phyloP scores from a whole-genome alignment of 2,113 vertebrate genomes.

The Spheniscus mendiculus region DNA sequence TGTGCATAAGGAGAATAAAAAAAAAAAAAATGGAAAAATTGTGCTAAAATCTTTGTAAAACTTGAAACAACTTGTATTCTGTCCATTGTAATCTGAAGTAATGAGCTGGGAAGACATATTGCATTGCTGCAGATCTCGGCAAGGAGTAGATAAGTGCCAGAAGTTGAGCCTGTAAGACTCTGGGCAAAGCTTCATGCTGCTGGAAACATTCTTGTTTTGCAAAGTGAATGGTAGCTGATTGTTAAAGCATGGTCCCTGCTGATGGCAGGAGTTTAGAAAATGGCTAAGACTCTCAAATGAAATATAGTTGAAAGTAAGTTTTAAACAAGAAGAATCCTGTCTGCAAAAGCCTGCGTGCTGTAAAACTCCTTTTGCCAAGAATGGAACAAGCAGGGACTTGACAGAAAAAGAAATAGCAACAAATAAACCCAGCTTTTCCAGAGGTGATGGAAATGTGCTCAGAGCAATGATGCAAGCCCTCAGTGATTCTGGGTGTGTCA shows the following conservation, averaged over 20 bases:
- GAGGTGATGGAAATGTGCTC: conserved; percentile 17
- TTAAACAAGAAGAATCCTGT: neutral
- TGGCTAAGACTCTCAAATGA: neutral
- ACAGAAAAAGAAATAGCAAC: neutral
- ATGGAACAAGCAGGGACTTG: neutral
- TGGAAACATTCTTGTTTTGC: conserved; percentile 30
- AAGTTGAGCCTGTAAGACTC: neutral
- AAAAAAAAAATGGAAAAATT: neutral
- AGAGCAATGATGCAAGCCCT: neutral
- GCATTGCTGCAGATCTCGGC: neutral
- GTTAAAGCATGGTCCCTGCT: conserved; percentile 6
- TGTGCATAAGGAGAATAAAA: neutral
- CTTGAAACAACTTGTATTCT: neutral
- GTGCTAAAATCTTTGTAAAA: neutral
- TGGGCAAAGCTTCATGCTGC: neutral
- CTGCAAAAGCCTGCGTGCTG: neutral
- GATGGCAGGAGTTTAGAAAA: conserved; percentile 1
- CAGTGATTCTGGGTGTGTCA: neutral
- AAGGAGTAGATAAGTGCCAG: neutral
- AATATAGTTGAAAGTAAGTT: neutral
- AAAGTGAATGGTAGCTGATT: conserved; percentile 11
- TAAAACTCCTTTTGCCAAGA: conserved; percentile 11
- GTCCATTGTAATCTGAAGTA: neutral
- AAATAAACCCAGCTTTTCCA: neutral
- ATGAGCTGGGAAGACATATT: neutral